Base-by-base conservation (phyloP, 2,113 vertebrate species). In the Vimba vimba region DNA sequence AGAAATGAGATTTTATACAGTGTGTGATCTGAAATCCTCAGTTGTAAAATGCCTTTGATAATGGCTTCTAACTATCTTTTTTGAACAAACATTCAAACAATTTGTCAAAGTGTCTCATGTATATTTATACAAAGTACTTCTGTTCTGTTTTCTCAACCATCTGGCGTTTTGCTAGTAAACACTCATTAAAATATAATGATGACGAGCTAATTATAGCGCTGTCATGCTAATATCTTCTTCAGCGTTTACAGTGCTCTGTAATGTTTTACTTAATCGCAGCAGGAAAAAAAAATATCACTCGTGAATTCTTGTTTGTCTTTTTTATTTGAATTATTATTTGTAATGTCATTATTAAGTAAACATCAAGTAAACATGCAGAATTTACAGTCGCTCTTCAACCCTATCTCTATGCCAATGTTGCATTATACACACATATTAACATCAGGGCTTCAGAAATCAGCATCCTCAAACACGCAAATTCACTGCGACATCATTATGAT, bases 331-430 rank as follows among this genome's bases (percentile, higher is more conserved):
- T 76, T 23, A 60, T 84, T 33, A 59, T 11, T 10, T 11, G 25
- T 60, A 59, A 1, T 11, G 55, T 43, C 4, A 8, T 62, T 39
- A 62, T 73, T 6, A 60, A 60, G 43, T 68, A 64, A 21, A 88
- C 87, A 88, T 86, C 74, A 57, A 88, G 87, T 79, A 79, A 88
- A 74, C 87, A 86, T 88, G 87, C 84, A 83, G 36, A 62, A 83
- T 79, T 85, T 88, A 88, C 84, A 88, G 39, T 83, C 47, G 17
- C 60, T 79, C 52, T 50, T 60, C 45, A 55, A 15, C 33, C 11
- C 8, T 64, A 8, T 36, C 60, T 17, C 23, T 77, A 62, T 43
- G 55, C 55, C 27, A 60, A 43, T 60, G 62, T 81, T 47, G 76
- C 59, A 82, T 60, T 73, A 87, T 36, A 75, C 86, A 68, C 68